These are phyloP conservation scores for Poecilia latipinna DNA, from an alignment of 2,113 vertebrate species.

Conservation along the genomic window DNA sequence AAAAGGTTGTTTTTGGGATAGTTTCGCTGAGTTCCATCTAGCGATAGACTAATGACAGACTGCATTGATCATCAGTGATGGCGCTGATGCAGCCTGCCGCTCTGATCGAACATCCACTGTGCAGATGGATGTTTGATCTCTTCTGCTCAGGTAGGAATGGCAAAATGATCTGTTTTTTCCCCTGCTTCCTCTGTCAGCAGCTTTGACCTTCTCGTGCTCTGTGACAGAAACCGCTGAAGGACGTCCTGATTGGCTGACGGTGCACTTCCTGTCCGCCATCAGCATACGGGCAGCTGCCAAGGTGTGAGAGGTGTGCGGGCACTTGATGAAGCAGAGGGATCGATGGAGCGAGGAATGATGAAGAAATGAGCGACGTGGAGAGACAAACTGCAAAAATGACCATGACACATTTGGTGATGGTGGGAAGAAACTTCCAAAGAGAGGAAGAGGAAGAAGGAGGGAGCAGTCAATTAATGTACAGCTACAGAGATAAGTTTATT, in stretches of 20 bases:
- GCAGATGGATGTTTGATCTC: slow-evolving; percentile 44
- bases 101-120: slow-evolving; percentile 35
- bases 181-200: slow-evolving; percentile 67
- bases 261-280: slow-evolving; percentile 75
- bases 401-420: slow-evolving; percentile 66
- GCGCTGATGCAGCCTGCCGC: slow-evolving; percentile 1
- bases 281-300: slow-evolving; percentile 71
- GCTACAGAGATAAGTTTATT: slow-evolving; percentile 8
- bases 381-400: slow-evolving; percentile 70
- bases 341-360: slow-evolving; percentile 92
- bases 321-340: slow-evolving; percentile 88
- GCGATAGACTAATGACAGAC: background rate
- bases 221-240: slow-evolving; percentile 71
- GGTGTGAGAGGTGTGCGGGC: slow-evolving; percentile 66
- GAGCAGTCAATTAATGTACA: background rate
- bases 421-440: slow-evolving; percentile 60
- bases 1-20: background rate
- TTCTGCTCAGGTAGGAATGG: slow-evolving; percentile 50
- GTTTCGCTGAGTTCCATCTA: background rate
- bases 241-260: slow-evolving; percentile 77
- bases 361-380: slow-evolving; percentile 85
- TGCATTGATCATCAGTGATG: slow-evolving; percentile 24
- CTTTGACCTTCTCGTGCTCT: slow-evolving; percentile 67
- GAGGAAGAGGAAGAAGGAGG: slow-evolving; percentile 1
- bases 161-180: slow-evolving; percentile 55